phyloP scores from a whole-genome alignment of 2,888 invertebrate genomes.

The Hartigia nigra region DNA sequence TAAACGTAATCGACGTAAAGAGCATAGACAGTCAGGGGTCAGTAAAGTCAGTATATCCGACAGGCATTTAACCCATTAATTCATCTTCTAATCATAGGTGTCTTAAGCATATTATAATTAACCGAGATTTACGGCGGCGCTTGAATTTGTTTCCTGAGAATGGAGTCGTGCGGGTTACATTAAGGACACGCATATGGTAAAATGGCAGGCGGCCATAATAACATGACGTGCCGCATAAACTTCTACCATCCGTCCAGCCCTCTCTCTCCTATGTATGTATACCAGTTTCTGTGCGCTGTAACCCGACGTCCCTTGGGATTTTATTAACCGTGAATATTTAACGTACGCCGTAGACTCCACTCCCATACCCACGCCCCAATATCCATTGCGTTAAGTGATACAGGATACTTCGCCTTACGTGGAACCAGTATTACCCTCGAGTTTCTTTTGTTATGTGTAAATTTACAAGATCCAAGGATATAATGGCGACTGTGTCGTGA shows the following conservation, averaged over 20 bases:
- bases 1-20: not conserved
- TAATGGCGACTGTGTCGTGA: not conserved
- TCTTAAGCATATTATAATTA: not conserved
- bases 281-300: not conserved
- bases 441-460: not conserved
- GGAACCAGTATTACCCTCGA: not conserved
- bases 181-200: not conserved
- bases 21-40: not conserved
- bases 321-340: conserved; percentile 28
- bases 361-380: not conserved
- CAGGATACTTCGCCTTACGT: not conserved
- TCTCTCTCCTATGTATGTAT: not conserved
- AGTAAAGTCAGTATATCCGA: not conserved
- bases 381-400: not conserved
- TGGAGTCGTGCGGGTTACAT: not conserved
- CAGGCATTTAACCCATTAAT: not conserved
- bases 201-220: not conserved
- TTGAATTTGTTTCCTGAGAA: not conserved
- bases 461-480: not conserved
- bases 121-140: not conserved
- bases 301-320: conserved; percentile 11
- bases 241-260: not conserved
- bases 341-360: conserved; percentile 15
- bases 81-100: not conserved
- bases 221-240: not conserved